Evolutionary conservation across 2,888 invertebrate species (phyloP), one percentile per base, ranked within the genome.

Genomic region (Pseudococcus jackbeardsleyi): DNA sequence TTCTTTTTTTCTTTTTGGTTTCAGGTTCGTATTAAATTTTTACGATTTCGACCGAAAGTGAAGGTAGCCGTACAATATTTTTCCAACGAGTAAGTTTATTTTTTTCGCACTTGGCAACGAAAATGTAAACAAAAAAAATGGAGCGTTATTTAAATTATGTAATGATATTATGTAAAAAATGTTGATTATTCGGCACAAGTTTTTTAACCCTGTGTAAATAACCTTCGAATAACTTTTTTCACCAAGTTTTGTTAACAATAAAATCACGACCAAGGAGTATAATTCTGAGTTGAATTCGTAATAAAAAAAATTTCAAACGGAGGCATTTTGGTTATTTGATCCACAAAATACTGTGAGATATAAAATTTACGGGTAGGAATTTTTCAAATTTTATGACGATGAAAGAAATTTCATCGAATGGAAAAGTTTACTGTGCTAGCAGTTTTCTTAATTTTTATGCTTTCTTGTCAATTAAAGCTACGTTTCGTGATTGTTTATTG

Each of bases 91-190:
- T 72, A 33, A 33, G 68, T 72, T 72, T 72, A 72, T 72, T 26
- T 72, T 26, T 72, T 17, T 33, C 26, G 33, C 33, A 72, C 68
- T 72, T 72, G 68, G 68, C 68, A 72, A 72, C 68, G 11, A 33
- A 72, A 72, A 72, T 12, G 33, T 72, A 72, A 72, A 72, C 68
- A 72, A 72, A 72, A 59, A 33, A 59, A 59, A 59, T 59, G 19
- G 59, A 59, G 19, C 59, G 59, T 59, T 59, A 19, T n/a, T 59
- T 59, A 33, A 33, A 33, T 33, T 59, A 19, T 59, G 19, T 59
- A 19, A 59, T 59, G 59, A 59, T 59, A 59, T 59, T 59, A 59
- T 59, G 59, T 59, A 59, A 59, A 59, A 59, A 59, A 59, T 59
- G 19, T 19, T 59, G 59, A 59, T 59, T 59, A 59, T 59, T 59